Base-by-base conservation (phyloP, 2,888 invertebrate genomes). In the Nomada lathburiana region DNA sequence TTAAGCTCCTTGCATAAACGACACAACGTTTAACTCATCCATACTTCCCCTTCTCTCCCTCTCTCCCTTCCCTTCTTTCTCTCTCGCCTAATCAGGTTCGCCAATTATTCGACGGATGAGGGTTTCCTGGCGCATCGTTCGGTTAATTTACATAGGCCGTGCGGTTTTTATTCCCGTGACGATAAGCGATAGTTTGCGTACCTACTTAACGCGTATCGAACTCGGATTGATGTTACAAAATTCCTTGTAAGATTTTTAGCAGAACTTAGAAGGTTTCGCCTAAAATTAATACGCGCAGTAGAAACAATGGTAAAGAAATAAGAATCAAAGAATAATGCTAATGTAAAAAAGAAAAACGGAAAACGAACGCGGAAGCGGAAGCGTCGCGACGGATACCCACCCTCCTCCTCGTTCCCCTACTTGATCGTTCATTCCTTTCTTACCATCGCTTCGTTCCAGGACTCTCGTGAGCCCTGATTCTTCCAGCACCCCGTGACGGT, bases 361-460 rank as follows among this genome's bases (percentile, higher is more conserved):
- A 69, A 52, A 44, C 63, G 63, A 53, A 64, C 78, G 7, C 79
- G 79, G 69, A 79, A 78, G 69, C 79, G 69, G 68, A 78, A 75
- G 62, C 50, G 23, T 36, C n/a, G 44, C 44, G 26, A 29, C 36
- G 26, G 36, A 36, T 23, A 18, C 26, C 36, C 36, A 36, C 36
- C 36, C 7, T 5, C 72, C 13, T 9, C 52, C 52, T 16, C 10
- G 44, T 55, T 29, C 64, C 11, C 10, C 23, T 2, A 47, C 63
- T 26, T 16, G 10, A 26, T 18, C 16, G 3, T 47, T 11, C 64
- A 2, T 23, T 52, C 26, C 72, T 64, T 72, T 72, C 47, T 72
- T 72, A 23, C 53, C 16, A 23, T 20, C 11, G 18, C 18, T 3
- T 10, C 1, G 53, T 9, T 11, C 53, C 16, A 20, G 36, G 4